Evolutionary conservation across 2,888 invertebrate genomes (phyloP), one percentile per base, ranked within the genome.

Genomic region (Sesia apiformis): DNA sequence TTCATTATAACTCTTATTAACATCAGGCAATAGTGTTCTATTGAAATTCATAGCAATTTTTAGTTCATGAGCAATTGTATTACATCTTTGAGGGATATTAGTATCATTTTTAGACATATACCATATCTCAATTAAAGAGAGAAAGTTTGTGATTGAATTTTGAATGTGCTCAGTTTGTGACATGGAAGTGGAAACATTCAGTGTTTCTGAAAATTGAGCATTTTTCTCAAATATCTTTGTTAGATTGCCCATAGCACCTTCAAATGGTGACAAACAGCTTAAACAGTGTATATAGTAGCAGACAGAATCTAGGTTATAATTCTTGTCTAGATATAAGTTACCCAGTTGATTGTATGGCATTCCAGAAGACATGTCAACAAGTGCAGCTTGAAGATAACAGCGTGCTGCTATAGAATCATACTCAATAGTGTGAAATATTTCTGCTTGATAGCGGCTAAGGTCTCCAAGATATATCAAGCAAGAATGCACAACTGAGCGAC

Each of bases 301-400:
- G 23, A 94, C 94, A 0, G 97, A 96, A 79, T 97, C 96, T 58
- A 97, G 87, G 69, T 95, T 94, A 74, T 94, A 94, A 79, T 96
- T 96, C 70, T 92, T 93, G 53, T 92, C 94, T 64, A 94, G 93
- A 58, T 94, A 94, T 53, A 98, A 82, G 23, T 97, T 98, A 1
- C 97, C 98, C 64, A 98, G 90, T 83, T 98, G 98, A 85, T 98
- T 98, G 74, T 96, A 95, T 3, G 98, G 97, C 95, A 97, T 96
- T 52, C 98, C 98, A 75, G 93, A 92, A 40, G 93, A 92, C 52
- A 94, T 93, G 76, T 95, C 94, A 57, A 94, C 90, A 60, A 93
- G 92, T 59, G 95, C 92, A 46, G 97, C 96, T 87, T 95, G 94
- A 60, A 93, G 92, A 79, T 98, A 98, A 77, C 96, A 98, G 56